Conservation (phyloP, 2,113 vertebrate species). For the Phrynosoma platyrhinos region DNA sequence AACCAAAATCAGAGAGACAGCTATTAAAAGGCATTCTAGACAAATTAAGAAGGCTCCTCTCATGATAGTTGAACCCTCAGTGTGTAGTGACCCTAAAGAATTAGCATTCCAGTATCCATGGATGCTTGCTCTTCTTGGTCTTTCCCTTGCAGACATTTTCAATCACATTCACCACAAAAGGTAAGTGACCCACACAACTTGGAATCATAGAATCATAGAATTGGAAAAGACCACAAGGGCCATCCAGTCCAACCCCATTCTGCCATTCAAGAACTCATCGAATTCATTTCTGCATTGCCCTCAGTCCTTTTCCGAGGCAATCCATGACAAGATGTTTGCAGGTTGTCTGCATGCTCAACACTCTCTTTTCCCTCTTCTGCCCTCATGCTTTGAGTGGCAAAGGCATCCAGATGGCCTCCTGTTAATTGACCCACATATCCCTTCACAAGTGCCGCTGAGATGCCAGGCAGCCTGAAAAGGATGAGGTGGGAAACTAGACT, state of each 20-base stretch:
- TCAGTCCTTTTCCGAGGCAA: constrained; percentile 46
- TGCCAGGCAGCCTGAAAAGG: background rate
- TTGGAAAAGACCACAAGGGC: too few relatives aligned
- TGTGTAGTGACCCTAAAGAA: constrained; percentile 40
- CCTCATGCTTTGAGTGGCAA: constrained; percentile 42
- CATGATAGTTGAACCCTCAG: constrained; percentile 32
- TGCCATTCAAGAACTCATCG: constrained; percentile 36
- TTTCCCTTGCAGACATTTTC: constrained; percentile 41
- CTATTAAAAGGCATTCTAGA: background rate
- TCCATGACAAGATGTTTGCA: constrained; percentile 55
- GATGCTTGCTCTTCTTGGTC: background rate
- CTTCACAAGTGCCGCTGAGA: background rate
- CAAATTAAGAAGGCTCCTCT: constrained; percentile 37
- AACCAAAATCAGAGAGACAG: background rate
- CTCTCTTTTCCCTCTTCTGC: constrained; percentile 23
- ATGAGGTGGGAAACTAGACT: background rate
- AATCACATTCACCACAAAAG: constrained; percentile 24
- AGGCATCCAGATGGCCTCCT: constrained; percentile 13
- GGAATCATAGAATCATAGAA: background rate
- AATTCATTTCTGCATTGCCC: constrained; percentile 48
- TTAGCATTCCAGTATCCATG: constrained; percentile 8
- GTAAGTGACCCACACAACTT: constrained; percentile 43
- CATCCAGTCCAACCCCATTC: too few relatives aligned
- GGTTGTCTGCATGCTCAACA: constrained; percentile 37
- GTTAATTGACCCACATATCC: constrained; percentile 60